These are phyloP conservation scores for Drosophila sechellia DNA, from an alignment of 1,140 invertebrate genomes.

Conservation along the genomic window DNA sequence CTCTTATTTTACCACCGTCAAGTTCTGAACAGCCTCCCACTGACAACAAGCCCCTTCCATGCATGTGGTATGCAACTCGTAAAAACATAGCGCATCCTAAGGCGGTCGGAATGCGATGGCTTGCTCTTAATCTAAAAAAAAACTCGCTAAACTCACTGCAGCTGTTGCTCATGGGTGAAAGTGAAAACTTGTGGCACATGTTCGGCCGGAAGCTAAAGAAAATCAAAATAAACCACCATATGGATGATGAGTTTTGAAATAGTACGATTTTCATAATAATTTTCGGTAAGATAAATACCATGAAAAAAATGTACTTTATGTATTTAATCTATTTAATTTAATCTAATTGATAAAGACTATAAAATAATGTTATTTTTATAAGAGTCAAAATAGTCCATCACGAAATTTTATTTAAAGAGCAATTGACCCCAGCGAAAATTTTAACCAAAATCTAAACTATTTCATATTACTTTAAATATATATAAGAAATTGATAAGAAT, in stretches of 20 bases:
- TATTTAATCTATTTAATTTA: too few relatives aligned
- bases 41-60: slow-evolving; percentile 22
- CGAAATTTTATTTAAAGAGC: too few relatives aligned
- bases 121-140: slow-evolving; percentile 64
- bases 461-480: too few relatives aligned
- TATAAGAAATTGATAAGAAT: too few relatives aligned
- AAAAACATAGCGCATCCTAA: slow-evolving; percentile 37
- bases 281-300: too few relatives aligned
- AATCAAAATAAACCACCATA: slow-evolving; percentile 55
- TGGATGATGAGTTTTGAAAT: slow-evolving; percentile 16
- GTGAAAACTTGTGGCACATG: slow-evolving; percentile 56
- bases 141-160: slow-evolving; percentile 43
- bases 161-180: slow-evolving; percentile 67
- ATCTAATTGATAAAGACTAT: too few relatives aligned
- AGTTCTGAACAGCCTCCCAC: slow-evolving; percentile 38
- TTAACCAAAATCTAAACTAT: too few relatives aligned
- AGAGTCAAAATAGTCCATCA: too few relatives aligned
- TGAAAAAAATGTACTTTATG: too few relatives aligned
- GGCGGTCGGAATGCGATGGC: slow-evolving; percentile 35
- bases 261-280: too few relatives aligned
- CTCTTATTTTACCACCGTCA: slow-evolving; percentile 26
- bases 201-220: slow-evolving; percentile 63
- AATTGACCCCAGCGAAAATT: too few relatives aligned
- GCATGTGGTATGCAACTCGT: slow-evolving; percentile 31
- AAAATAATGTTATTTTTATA: too few relatives aligned